Evolutionary conservation across 1,140 invertebrate genomes (phyloP).

Genomic region (Protaetia brevitarsis): DNA sequence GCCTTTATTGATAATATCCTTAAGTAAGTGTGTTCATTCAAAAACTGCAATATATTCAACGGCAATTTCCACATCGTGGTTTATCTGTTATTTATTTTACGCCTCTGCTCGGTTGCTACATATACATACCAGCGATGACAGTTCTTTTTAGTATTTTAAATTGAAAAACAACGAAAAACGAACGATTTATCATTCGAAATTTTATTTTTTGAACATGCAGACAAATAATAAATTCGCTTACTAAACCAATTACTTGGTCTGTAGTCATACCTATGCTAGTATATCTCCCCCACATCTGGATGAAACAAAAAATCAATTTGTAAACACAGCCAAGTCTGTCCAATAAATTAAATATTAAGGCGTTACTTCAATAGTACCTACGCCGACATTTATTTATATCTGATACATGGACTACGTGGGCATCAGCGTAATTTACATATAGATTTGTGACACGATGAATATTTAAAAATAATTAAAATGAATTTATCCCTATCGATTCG

Average conservation of each 20-base stretch:
- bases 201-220: constrained; percentile 4
- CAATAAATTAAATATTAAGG: constrained; percentile 17
- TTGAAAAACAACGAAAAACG: too few species aligned
- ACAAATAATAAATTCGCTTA: not conserved
- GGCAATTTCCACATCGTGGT: too few species aligned
- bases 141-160: too few species aligned
- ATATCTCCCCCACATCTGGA: not conserved
- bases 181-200: too few species aligned
- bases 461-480: constrained; percentile 15
- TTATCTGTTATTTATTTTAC: too few species aligned
- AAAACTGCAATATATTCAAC: too few species aligned
- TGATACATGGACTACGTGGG: not conserved
- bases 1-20: too few species aligned
- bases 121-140: too few species aligned
- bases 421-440: constrained; percentile 2
- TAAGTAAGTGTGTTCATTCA: too few species aligned
- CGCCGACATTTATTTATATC: constrained; percentile 3
- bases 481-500: not conserved
- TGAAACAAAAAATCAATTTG: constrained; percentile 12
- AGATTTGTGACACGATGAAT: not conserved
- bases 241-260: not conserved
- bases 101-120: too few species aligned
- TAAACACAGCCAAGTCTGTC: constrained; percentile 1
- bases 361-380: not conserved
- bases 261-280: not conserved